A percentile compares a stretch with the other conserved stretches of the same genome.
Conservation (phyloP, 2,113 vertebrate genomes). For the Amphiprion ocellaris region DNA sequence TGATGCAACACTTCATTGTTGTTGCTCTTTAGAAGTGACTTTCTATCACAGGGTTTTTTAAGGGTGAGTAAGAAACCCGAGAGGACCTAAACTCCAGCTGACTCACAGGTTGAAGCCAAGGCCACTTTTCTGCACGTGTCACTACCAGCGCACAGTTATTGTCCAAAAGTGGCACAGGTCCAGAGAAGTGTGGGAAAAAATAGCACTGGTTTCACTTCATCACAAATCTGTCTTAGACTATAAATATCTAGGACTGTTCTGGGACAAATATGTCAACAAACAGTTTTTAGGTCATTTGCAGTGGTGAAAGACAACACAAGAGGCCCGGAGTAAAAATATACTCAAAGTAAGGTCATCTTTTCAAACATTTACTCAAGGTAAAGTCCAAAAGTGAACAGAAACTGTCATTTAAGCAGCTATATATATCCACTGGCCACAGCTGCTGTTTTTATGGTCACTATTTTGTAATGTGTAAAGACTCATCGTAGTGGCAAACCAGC, state of each 20-base stretch:
- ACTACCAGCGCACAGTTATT: constrained; percentile 33
- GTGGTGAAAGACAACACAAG: not conserved
- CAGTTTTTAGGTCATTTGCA: not conserved
- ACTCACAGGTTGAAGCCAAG: constrained; percentile 57
- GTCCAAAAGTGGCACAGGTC: constrained; percentile 56
- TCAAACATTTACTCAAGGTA: no score
- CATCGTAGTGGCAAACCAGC: no score
- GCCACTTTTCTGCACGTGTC: constrained; percentile 41
- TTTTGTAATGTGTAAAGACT: no score
- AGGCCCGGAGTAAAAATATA: no score
- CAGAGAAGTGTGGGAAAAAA: constrained; percentile 46
- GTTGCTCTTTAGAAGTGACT: constrained; percentile 20
- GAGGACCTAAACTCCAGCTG: constrained; percentile 43
- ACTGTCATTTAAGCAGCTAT: not conserved
- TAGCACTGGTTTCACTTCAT: constrained; percentile 42
- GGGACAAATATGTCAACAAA: not conserved
- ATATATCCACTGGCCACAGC: not conserved
- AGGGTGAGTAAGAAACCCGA: constrained; percentile 3
- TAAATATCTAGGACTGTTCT: constrained; percentile 28
- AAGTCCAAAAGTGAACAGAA: not conserved
- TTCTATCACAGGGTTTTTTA: constrained; percentile 3
- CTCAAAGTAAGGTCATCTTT: no score
- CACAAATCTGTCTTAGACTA: constrained; percentile 12
- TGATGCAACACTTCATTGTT: constrained; percentile 43
- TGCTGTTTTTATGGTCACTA: no score